Base-by-base conservation (phyloP, 2,797 vertebrate species). In the Strix occidentalis region DNA sequence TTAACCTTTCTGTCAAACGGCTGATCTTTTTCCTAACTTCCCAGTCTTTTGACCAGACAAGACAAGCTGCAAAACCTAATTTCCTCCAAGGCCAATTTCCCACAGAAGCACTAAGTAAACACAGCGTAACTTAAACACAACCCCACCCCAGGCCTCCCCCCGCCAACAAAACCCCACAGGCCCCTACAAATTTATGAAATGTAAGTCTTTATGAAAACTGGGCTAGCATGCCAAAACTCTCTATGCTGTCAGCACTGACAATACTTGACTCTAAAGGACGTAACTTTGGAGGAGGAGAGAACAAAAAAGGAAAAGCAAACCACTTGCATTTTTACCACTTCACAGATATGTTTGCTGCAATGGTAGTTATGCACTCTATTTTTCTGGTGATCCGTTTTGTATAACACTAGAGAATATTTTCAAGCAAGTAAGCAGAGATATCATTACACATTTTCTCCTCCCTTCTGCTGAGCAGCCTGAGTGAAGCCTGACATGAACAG, bases 331-430 rank as follows among this genome's bases (percentile, higher is more conserved):
- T 89, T 94, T 53, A 81, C 7, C 0, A 0, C 45, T 53, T 75
- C 37, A 75, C 23, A 51, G 39, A 7, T 43, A 25, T 2, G 23
- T 58, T 54, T 93, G 25, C 53, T 85, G 16, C 6, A 56, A 57
- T 10, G 7, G 43, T 3, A 80, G 23, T n/a, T 74, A 83, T 0
- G 1, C 16, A 29, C 8, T 8, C 26, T 39, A 11, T 21, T 71
- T 41, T 81, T 74, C 83, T 64, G 10, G 31, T 28, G 31, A 35
- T 19, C 28, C 25, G 37, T 60, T 92, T 46, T 41, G 54, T n/a
- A 3, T 10, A 80, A 68, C 12, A 25, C 11, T 24, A 24, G 15
- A 68, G 9, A 72, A 5, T 16, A 84, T 39, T 91, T 87, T 91
- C 54, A 66, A 84, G 21, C 17, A 77, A 71, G 21, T n/a, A 61